Evolutionary conservation across 92 coral and sea anemone genomes (phyloP).

Genomic region (Virgularia gustaviana): DNA sequence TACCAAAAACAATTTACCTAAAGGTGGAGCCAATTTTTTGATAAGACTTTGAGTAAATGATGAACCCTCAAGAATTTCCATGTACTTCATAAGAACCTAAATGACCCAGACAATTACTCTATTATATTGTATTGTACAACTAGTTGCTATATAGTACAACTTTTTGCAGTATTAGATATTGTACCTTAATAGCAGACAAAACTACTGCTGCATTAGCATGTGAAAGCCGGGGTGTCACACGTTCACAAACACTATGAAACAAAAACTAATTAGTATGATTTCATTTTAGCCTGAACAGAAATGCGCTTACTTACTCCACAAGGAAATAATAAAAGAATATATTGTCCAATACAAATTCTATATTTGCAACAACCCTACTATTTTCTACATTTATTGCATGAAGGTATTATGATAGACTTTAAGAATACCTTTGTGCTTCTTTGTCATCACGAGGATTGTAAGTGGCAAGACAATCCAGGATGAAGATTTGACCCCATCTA

Average conservation of each 20-base stretch:
- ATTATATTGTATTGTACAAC: background rate
- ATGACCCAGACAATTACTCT: background rate
- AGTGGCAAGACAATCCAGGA: slow-evolving; percentile 91
- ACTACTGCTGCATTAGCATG: slow-evolving; percentile 99
- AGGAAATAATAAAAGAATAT: no score
- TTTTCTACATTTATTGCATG: no score
- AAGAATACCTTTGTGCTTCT: slow-evolving; percentile 86
- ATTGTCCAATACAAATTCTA: no score
- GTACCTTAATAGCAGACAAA: slow-evolving; percentile 93
- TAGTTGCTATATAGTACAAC: background rate
- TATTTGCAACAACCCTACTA: no score
- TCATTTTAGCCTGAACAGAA: no score
- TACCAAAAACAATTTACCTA: slow-evolving; percentile 50
- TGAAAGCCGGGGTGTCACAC: slow-evolving; percentile 96
- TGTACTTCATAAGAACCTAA: slow-evolving; percentile 97
- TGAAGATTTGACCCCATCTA: slow-evolving; percentile 99
- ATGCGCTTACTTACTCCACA: no score
- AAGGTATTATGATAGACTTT: no score
- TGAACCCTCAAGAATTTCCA: slow-evolving; percentile 90
- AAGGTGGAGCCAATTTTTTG: slow-evolving; percentile 91
- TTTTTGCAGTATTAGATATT: no score
- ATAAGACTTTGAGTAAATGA: slow-evolving; percentile 73
- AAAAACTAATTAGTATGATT: no score
- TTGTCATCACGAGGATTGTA: slow-evolving; percentile 97
- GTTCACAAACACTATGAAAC: slow-evolving; percentile 80